Base-by-base conservation (phyloP, 2,888 invertebrate species). In the Pherbina coryleti region DNA sequence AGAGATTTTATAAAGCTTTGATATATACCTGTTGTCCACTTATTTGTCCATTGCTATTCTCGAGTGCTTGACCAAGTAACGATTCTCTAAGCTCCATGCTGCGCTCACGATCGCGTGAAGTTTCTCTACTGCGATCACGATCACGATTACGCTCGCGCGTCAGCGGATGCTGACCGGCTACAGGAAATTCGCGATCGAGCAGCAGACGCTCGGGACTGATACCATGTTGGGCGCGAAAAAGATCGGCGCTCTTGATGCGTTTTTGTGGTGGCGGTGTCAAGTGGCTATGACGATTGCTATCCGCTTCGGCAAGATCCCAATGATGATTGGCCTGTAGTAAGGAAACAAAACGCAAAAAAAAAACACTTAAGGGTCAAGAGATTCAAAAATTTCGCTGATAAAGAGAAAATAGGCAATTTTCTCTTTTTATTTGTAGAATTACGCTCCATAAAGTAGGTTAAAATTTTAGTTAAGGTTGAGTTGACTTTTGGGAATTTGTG, bases 1-100 rank as follows among this genome's bases (percentile, higher is more conserved):
- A 4, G 3, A 3, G 3, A 11, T 44, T 44, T 11, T 11, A 14
- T 14, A 11, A 14, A 44, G 11, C 44, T 44, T 11, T 19, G 9
- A 28, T 8, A 80, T 82, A 51, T 70, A 86, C 87, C 84, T 83
- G 84, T 80, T 82, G 85, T 55, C 78, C 93, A 72, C 93, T 70
- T 76, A 83, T 78, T 81, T 88, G 88, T 76, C 89, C 94, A 74
- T 93, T 93, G 84, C 93, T 94, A 78, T 85, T 86, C 88, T 96
- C 96, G 81, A 96, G 90, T 5, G 94, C 94, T 87, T 95, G 95
- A 64, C 94, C 93, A 83, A 96, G 91, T 72, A 96, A 90, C 0
- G 95, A 93, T 80, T 94, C 93, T 81, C 93, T 92, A 84, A 94
- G 91, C 86, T 95, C 94, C 84, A 93, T 91, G 53, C 92, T 93